phyloP scores from a whole-genome alignment of 2,797 vertebrate genomes.

The Sebastes iracundus region DNA sequence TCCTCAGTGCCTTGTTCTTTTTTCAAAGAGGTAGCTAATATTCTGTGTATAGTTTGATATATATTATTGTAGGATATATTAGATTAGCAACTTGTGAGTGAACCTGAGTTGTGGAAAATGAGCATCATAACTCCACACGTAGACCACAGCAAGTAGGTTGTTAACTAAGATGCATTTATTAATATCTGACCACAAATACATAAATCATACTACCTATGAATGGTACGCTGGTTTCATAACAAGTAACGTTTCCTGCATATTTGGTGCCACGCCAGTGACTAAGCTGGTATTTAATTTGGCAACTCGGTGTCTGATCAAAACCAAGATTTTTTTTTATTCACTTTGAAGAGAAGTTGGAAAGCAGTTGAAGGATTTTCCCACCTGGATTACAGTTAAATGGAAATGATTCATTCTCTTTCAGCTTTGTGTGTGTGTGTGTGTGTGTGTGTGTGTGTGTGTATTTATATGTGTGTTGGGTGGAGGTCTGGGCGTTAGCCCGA shows the following conservation, averaged over 20 bases:
- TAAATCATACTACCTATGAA: neutral
- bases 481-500: conserved; percentile 40
- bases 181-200: neutral
- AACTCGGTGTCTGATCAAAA: neutral
- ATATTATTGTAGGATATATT: neutral
- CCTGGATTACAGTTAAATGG: neutral
- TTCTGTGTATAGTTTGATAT: neutral
- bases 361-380: conserved; percentile 14
- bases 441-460: neutral
- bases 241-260: neutral
- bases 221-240: neutral
- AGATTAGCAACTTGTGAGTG: neutral
- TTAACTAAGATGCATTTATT: neutral
- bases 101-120: neutral
- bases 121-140: neutral
- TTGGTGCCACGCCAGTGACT: neutral
- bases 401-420: conserved; percentile 34
- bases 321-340: neutral
- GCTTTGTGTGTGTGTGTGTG: neutral
- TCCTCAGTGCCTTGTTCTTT: neutral
- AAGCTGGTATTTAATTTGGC: neutral
- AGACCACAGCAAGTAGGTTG: neutral
- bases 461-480: conserved; percentile 9
- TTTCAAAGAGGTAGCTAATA: neutral
- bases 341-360: neutral